A percentile compares a stretch with the other conserved stretches of the same genome.
phyloP scores from a whole-genome alignment of 2,888 invertebrate genomes.

The Drosophila tripunctata region DNA sequence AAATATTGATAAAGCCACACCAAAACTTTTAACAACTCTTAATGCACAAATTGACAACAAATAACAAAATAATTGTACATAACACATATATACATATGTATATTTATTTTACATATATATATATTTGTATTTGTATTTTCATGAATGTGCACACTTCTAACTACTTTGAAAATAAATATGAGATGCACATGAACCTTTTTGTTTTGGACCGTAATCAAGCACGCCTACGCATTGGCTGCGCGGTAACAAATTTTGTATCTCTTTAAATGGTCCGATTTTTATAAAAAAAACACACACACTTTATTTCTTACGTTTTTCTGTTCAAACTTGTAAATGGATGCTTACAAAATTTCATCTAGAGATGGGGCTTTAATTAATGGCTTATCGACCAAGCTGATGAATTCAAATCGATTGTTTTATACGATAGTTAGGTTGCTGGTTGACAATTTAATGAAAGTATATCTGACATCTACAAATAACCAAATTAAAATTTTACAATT shows the following conservation, averaged over 20 bases:
- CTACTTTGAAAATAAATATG: constrained; percentile 6
- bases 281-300: constrained; percentile 21
- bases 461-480: constrained; percentile 19
- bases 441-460: constrained; percentile 44
- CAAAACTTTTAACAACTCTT: not conserved
- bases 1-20: not conserved
- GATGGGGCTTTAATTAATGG: constrained; percentile 35
- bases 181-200: constrained; percentile 36
- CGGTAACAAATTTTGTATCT: not conserved
- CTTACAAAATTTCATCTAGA: constrained; percentile 50
- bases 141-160: constrained; percentile 5
- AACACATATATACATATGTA: not conserved
- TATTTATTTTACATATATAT: constrained; percentile 6
- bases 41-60: not conserved
- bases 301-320: constrained; percentile 52
- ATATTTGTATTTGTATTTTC: not conserved
- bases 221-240: constrained; percentile 7
- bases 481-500: constrained; percentile 6
- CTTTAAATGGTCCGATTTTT: constrained; percentile 20
- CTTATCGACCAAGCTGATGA: constrained; percentile 38
- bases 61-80: not conserved
- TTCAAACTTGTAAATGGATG: constrained; percentile 54
- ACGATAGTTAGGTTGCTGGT: constrained; percentile 30
- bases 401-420: constrained; percentile 32
- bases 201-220: constrained; percentile 16